Percentiles rank a stretch among this genome's conserved stretches.
Evolutionary conservation across 2,113 vertebrate genomes (phyloP).

Genomic region (Charina bottae): DNA sequence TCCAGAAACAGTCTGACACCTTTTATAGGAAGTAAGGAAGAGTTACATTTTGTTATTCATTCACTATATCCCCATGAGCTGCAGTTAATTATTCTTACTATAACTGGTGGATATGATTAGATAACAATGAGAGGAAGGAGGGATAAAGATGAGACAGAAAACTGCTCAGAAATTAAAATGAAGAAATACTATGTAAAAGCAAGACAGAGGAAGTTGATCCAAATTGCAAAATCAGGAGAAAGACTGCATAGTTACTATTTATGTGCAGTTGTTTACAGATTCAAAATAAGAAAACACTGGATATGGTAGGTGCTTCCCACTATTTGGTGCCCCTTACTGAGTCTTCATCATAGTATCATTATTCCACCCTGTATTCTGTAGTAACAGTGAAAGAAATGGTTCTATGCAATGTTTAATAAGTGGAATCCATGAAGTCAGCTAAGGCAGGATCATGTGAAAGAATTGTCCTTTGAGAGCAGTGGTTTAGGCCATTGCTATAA

Average conservation of each 20-base stretch:
- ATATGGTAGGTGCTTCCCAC: background rate
- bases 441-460: background rate
- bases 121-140: background rate
- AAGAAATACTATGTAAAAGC: constrained; percentile 16
- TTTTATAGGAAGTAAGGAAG: accelerated
- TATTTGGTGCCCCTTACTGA: background rate
- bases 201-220: background rate
- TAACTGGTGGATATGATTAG: background rate
- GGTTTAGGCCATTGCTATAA: background rate
- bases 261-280: background rate
- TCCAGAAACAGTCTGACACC: background rate
- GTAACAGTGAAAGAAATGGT: background rate
- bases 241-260: background rate
- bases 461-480: background rate
- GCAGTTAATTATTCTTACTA: background rate
- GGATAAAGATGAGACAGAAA: background rate
- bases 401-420: background rate
- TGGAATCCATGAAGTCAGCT: background rate
- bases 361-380: background rate
- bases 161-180: background rate
- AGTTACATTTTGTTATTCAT: background rate
- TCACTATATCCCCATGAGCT: background rate
- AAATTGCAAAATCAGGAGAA: background rate
- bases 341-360: background rate
- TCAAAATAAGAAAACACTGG: background rate